Evolutionary conservation across 30 jellyfish, hydroid and myxozoan genomes (phyloP).

Genomic region (Calvadosia cruxmelitensis): DNA sequence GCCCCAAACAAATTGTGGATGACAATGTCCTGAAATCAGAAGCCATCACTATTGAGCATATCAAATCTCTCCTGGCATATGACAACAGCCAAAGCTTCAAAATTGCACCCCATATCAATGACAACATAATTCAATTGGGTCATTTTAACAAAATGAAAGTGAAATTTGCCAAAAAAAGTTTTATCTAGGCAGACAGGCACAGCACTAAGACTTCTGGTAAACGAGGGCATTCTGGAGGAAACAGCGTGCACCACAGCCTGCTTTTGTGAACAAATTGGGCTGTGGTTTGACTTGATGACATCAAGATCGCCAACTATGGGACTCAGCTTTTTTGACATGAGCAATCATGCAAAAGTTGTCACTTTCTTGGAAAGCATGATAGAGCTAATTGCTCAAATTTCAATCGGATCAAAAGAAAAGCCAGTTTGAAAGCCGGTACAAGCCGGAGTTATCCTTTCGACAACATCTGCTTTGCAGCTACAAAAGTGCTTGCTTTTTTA

Average conservation of each 20-base stretch:
- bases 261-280: not conserved
- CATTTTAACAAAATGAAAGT: not conserved
- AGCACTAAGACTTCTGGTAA: not conserved
- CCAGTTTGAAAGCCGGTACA: not conserved
- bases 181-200: not conserved
- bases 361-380: not conserved
- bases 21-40: not conserved
- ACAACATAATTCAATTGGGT: not conserved
- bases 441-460: not conserved
- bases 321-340: not conserved
- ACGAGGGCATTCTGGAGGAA: not conserved
- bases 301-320: not conserved
- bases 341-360: not conserved
- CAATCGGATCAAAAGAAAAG: not conserved
- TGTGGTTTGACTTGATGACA: not conserved
- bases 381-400: not conserved
- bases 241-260: not conserved
- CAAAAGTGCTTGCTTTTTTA: not conserved
- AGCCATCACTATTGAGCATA: not conserved
- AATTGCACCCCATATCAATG: conserved; percentile 1
- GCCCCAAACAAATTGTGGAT: not conserved
- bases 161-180: not conserved
- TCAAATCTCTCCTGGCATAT: not conserved
- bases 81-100: not conserved
- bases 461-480: not conserved